Evolutionary conservation across 1,140 invertebrate species (phyloP).

Genomic region (Trichonephila clavata): DNA sequence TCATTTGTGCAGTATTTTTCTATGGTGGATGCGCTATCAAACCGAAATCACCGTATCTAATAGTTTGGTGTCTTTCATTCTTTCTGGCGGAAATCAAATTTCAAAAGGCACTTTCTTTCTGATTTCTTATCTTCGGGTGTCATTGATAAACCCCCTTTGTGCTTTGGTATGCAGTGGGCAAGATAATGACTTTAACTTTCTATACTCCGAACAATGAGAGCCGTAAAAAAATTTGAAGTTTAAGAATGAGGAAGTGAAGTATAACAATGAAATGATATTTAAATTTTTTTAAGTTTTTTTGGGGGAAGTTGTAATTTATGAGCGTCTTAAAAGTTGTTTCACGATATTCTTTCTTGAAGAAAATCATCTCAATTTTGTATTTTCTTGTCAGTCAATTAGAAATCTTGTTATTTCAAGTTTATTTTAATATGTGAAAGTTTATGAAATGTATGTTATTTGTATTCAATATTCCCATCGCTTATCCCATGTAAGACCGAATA

Average conservation of each 20-base stretch:
- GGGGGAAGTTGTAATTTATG: too few relatives aligned
- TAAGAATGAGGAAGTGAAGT: background rate
- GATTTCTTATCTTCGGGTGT: background rate
- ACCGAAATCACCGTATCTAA: background rate
- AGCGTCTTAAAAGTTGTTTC: too few relatives aligned
- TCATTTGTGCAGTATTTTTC: background rate
- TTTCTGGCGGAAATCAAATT: background rate
- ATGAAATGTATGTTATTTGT: too few relatives aligned
- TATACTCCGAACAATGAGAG: background rate
- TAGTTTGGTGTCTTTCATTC: background rate
- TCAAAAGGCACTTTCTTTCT: background rate
- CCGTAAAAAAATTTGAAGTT: background rate
- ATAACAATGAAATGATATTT: background rate
- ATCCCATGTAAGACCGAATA: too few relatives aligned
- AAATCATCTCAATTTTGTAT: too few relatives aligned
- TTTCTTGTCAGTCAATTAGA: too few relatives aligned
- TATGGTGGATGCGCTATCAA: background rate
- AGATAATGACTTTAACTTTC: background rate
- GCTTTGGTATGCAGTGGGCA: background rate
- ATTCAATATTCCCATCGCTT: too few relatives aligned
- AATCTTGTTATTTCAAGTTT: too few relatives aligned
- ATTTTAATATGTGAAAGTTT: too few relatives aligned
- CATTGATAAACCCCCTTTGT: background rate
- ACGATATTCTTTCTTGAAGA: too few relatives aligned
- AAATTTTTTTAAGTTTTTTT: too few relatives aligned